Base-by-base conservation (phyloP, 2,888 invertebrate genomes). In the Metacarcinus magister region DNA sequence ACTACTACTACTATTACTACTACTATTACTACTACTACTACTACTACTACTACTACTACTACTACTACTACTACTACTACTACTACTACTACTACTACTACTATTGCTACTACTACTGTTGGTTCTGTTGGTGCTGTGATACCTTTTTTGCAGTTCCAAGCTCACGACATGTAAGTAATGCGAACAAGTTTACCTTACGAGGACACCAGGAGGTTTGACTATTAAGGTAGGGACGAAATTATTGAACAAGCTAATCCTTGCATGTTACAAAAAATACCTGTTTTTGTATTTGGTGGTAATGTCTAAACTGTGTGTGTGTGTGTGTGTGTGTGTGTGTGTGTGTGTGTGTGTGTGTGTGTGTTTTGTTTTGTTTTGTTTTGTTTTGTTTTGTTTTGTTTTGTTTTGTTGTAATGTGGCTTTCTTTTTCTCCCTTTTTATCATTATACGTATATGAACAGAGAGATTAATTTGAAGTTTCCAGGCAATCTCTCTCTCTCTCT, bases 301-400 rank as follows among this genome's bases (percentile, higher is more conserved):
- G 48, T 48, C 28, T 82, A 23, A 32, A 48, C 7, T 13, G 54
- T 54, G 54, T 54, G 54, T 54, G 54, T 54, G 54, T 87, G 87
- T 87, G 87, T 87, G 87, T 87, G 87, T 87, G 87, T 87, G 87
- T 87, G 87, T 87, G 87, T 87, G 87, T 87, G 87, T 87, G 87
- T 16, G 39, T 54, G 54, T 54, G 54, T 54, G 10, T 54, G 3
- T 10, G 10, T 10, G 5, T 54, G 8, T 10, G 8, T 54, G n/a
- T n/a, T n/a, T n/a, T n/a, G n/a, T n/a, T n/a, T n/a, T n/a, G n/a
- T n/a, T n/a, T n/a, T n/a, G n/a, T n/a, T n/a, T n/a, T n/a, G n/a
- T n/a, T n/a, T n/a, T n/a, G n/a, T n/a, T n/a, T n/a, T n/a, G 39
- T 39, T 39, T 39, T 39, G 0, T 39, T 39, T 39, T 39, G 0